Percentiles rank a stretch among this genome's conserved stretches.
These are phyloP conservation scores for Murina feae DNA, from an alignment of 2,113 vertebrate genomes.

Conservation along the genomic window DNA sequence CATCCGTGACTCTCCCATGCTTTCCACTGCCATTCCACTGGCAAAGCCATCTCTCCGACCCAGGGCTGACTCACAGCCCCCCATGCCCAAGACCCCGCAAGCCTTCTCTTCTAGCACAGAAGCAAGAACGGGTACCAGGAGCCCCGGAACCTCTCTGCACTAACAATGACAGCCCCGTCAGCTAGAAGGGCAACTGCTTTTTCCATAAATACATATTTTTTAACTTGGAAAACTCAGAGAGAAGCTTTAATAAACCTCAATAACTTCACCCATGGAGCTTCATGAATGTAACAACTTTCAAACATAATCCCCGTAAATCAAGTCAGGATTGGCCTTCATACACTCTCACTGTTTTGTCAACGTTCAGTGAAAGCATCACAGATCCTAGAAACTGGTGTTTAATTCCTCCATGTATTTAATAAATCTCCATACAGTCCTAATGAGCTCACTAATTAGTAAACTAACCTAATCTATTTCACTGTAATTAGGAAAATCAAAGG, in stretches of 20 bases:
- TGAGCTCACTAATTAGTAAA: slow-evolving; percentile 12
- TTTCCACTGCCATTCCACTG: neutral
- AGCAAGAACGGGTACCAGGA: neutral
- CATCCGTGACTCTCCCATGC: neutral
- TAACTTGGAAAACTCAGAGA: slow-evolving; percentile 1
- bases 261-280: neutral
- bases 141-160: neutral
- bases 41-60: neutral
- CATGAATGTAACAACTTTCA: neutral
- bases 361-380: neutral
- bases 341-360: neutral
- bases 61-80: neutral
- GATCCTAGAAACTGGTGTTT: neutral
- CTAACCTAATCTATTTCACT: neutral
- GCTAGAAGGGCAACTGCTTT: neutral
- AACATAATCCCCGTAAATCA: neutral
- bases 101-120: neutral
- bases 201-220: neutral
- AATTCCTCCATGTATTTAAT: neutral
- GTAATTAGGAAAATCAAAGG: slow-evolving; percentile 40
- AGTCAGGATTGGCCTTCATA: neutral
- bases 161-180: neutral
- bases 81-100: neutral
- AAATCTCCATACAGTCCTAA: slow-evolving; percentile 3
- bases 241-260: neutral